Evolutionary conservation across 2,888 invertebrate genomes (phyloP), one percentile per base, ranked within the genome.

Genomic region (Coecobrya sp.): DNA sequence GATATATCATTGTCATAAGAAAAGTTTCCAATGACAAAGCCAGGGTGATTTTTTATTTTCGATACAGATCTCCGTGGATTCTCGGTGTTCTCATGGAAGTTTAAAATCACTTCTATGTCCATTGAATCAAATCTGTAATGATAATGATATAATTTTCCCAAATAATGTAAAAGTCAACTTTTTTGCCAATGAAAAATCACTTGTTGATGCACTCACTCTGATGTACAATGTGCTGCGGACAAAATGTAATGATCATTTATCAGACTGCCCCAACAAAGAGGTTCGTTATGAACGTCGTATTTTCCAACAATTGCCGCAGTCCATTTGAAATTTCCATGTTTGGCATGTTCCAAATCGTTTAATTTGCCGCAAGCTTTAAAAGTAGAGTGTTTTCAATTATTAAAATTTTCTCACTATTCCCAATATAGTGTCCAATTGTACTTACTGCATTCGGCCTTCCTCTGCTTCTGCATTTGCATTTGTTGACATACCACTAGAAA

Each of bases 1-100:
- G 93, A 89, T 42, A 93, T 93, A 42, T 93, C 93, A 76, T 93
- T 93, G 68, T 93, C 93, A 42, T 91, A 93, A 11, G 92, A 82
- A 22, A 19, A 89, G 27, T 93, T 93, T 59, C 25, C 92, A 0
- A 89, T 52, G 5, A 45, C 42, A 30, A 86, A 93, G 30, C 81
- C 86, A 10, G 93, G 91, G 86, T 93, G 93, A 45, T 86, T 91
- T 84, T 93, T 93, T 13, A 93, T 93, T 22, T 82, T 91, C 4
- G 92, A 79, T 7, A 93, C 89, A 11, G 76, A 84, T 42, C 91
- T 49, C 22, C 91, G 25, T 8, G 93, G 85, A 82, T 82, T 86
- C 22, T 55, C 62, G 0, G n/a, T 84, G 22, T 76, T 52, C 55
- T 89, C 81, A n/a, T 76, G 90, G 16, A 73, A 30, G 8, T 82